These are phyloP conservation scores for Chiloscyllium plagiosum DNA, from an alignment of 2,113 vertebrate genomes.

Conservation along the genomic window DNA sequence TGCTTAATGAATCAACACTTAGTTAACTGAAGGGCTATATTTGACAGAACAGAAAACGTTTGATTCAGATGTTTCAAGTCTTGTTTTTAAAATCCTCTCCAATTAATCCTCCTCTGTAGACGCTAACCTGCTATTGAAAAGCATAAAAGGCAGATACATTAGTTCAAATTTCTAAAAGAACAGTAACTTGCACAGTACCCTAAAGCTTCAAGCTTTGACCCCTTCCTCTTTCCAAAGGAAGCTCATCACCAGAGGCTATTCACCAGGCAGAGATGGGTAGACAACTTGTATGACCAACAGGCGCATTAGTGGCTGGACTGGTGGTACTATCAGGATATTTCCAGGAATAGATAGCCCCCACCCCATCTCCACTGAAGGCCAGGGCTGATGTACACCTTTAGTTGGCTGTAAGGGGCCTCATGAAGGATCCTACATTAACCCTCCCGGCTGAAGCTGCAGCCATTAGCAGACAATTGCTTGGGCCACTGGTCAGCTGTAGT, in stretches of 20 bases:
- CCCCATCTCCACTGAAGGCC: no score
- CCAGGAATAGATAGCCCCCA: background rate
- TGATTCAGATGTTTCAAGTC: no score
- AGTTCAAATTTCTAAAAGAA: background rate
- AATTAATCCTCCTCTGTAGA: background rate
- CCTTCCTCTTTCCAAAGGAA: background rate
- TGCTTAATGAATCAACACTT: background rate
- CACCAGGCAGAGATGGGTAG: no score
- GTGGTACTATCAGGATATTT: background rate
- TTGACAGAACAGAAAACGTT: background rate
- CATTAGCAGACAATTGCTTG: background rate
- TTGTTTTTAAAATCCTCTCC: background rate
- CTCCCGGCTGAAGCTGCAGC: no score
- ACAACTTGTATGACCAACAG: background rate
- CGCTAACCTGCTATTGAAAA: background rate
- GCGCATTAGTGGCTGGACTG: background rate
- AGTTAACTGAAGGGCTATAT: background rate
- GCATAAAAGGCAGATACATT: background rate
- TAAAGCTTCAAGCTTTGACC: background rate
- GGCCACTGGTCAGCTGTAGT: background rate
- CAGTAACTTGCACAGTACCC: background rate
- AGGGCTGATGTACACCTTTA: background rate
- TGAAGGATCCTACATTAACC: no score
- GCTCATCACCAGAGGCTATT: background rate
- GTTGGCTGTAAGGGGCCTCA: no score